Base-by-base conservation (phyloP, 2,113 vertebrate genomes). In the Myrmophylax atrothorax region DNA sequence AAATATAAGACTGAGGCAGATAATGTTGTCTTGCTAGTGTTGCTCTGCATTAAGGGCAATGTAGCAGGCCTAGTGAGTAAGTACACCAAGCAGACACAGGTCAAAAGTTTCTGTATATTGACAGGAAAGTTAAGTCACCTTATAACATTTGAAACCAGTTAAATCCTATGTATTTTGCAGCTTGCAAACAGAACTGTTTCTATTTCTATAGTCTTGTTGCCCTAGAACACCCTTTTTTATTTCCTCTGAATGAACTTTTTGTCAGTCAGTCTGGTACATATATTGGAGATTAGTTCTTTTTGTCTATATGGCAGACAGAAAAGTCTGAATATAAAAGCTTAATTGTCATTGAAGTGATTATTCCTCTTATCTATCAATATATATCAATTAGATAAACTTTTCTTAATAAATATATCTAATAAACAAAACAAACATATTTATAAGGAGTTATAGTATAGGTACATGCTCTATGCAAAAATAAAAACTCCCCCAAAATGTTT, bases 61-160 rank as follows among this genome's bases (percentile, higher is more conserved):
- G 7, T n/a, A 55, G 31, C 10, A n/a, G 52, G 11, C 28, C 60
- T 0, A 0, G 12, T 59, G 12, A 24, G 18, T 55, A 35, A 66
- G 31, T 35, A 38, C 17, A n/a, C 14, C 6, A 16, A 42, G 14
- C 56, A 59, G 64, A 76, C 18, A 12, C 15, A 60, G 69, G 52
- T 79, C 53, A 91, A 64, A 92, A 85, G 33, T 38, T 53, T 67
- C 31, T 25, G 6, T 28, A 14, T 52, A 33, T 38, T 59, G 37
- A 67, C 9, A 58, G 10, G 29, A 93, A 69, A 59, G 12, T 67
- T 35, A 79, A 18, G 8, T 66, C 22, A 47, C 22, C 29, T 68
- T 44, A 17, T 50, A 59, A 70, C 55, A 67, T 81, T 70, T 87
- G 8, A 86, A 81, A 70, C 63, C 38, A 60, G 52, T 52, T 82